Conservation (phyloP, 2,797 vertebrate genomes). For the Malurus splendens region DNA sequence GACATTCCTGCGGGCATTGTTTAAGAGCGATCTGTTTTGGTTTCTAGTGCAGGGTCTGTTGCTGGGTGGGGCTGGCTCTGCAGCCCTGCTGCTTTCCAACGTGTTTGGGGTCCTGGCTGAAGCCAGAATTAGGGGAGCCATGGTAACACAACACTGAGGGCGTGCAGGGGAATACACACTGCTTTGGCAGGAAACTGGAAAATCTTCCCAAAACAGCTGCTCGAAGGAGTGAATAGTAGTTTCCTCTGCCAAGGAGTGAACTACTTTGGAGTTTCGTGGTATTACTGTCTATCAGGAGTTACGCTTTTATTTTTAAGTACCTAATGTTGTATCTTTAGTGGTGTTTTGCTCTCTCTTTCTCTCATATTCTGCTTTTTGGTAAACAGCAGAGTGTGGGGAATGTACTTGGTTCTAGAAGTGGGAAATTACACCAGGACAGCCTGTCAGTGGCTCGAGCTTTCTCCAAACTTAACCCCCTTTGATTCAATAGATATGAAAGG, state of each 20-base stretch:
- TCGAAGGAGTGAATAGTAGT: not conserved
- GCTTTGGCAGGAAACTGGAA: conserved; percentile 31
- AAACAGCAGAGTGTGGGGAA: not conserved
- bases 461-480: not conserved
- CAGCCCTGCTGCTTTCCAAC: not conserved
- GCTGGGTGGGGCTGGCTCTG: conserved; percentile 12
- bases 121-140: conserved; percentile 16
- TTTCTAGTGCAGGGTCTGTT: not conserved
- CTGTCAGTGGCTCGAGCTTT: not conserved
- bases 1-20: conserved; percentile 33
- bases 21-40: not conserved
- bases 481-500: not conserved
- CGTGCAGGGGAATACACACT: not conserved
- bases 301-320: not conserved
- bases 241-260: conserved; percentile 7
- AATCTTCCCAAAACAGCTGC: not conserved
- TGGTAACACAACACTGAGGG: conserved; percentile 32
- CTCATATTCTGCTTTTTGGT: conserved; percentile 3
- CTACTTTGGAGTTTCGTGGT: not conserved
- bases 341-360: not conserved
- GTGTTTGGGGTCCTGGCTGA: not conserved
- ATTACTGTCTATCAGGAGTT: not conserved
- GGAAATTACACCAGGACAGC: not conserved
- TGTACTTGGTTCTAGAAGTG: not conserved
- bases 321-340: not conserved